Conservation (phyloP, 2,888 invertebrate genomes). For the Eristalinus aeneus region DNA sequence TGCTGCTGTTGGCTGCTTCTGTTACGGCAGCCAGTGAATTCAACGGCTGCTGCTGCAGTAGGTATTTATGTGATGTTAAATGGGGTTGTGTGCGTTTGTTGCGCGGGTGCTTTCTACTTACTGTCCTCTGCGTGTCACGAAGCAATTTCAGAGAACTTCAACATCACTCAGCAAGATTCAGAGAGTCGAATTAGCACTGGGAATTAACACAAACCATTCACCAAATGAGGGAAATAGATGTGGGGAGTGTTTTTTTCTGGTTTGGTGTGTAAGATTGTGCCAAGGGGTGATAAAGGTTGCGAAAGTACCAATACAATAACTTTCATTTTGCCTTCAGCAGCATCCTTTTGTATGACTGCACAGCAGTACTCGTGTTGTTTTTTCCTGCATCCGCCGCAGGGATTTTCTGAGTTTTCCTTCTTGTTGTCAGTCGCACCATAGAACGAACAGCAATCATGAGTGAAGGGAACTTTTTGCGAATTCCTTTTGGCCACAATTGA, state of each 20-base stretch:
- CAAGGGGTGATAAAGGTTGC: slow-evolving; percentile 64
- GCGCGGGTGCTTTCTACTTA: slow-evolving; percentile 24
- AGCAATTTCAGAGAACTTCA: slow-evolving; percentile 59
- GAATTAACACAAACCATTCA: slow-evolving; percentile 35
- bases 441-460: slow-evolving; percentile 28
- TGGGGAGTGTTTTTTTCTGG: slow-evolving; percentile 23
- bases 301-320: slow-evolving; percentile 64
- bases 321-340: slow-evolving; percentile 50
- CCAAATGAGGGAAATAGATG: slow-evolving; percentile 3
- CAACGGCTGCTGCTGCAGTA: background rate
- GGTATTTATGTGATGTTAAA: background rate
- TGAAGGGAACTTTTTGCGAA: slow-evolving; percentile 61
- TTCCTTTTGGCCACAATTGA: slow-evolving; percentile 62
- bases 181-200: slow-evolving; percentile 48
- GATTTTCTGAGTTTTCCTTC: slow-evolving; percentile 51
- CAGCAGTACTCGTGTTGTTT: slow-evolving; percentile 16
- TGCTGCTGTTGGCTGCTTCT: background rate
- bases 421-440: slow-evolving; percentile 31
- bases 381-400: slow-evolving; percentile 58
- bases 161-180: slow-evolving; percentile 35
- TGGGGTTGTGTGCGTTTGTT: slow-evolving; percentile 35
- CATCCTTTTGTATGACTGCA: slow-evolving; percentile 47
- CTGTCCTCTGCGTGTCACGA: slow-evolving; percentile 62
- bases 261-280: slow-evolving; percentile 41
- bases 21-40: background rate